Evolutionary conservation across 2,888 invertebrate genomes (phyloP).

Genomic region (Ormyrus rosae): DNA sequence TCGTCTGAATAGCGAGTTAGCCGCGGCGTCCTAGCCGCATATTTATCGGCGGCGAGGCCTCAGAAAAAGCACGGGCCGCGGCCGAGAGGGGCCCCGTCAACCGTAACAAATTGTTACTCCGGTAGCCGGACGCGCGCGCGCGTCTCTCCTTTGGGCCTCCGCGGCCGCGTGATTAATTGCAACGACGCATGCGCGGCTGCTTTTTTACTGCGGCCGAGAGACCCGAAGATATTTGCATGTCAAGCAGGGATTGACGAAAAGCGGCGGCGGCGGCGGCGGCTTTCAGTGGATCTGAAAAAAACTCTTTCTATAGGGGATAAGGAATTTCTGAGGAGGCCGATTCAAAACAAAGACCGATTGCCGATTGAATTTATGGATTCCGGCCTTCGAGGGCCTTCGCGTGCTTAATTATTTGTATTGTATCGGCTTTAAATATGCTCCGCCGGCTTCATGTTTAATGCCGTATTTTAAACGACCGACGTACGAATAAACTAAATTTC

Average conservation of each 20-base stretch:
- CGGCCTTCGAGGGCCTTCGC: too few species aligned
- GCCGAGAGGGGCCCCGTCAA: conserved; percentile 64
- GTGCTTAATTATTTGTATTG: too few species aligned
- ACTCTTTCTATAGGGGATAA: not conserved
- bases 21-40: conserved; percentile 17
- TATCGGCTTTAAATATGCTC: not conserved
- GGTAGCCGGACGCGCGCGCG: conserved; percentile 64
- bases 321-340: not conserved
- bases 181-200: conserved; percentile 37
- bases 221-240: conserved; percentile 51
- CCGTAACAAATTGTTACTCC: conserved; percentile 74
- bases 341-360: conserved; percentile 17
- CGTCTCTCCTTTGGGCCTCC: not conserved
- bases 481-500: too few species aligned
- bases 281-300: conserved; percentile 45
- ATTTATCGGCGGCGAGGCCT: conserved; percentile 32
- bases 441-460: too few species aligned
- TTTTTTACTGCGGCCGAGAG: not conserved
- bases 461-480: too few species aligned
- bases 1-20: not conserved
- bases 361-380: conserved; percentile 18
- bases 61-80: too few species aligned
- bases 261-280: conserved; percentile 11
- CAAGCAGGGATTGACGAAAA: conserved; percentile 52
- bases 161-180: conserved; percentile 54